phyloP scores from a whole-genome alignment of 2,113 vertebrate species.

The Gadus chalcogrammus region DNA sequence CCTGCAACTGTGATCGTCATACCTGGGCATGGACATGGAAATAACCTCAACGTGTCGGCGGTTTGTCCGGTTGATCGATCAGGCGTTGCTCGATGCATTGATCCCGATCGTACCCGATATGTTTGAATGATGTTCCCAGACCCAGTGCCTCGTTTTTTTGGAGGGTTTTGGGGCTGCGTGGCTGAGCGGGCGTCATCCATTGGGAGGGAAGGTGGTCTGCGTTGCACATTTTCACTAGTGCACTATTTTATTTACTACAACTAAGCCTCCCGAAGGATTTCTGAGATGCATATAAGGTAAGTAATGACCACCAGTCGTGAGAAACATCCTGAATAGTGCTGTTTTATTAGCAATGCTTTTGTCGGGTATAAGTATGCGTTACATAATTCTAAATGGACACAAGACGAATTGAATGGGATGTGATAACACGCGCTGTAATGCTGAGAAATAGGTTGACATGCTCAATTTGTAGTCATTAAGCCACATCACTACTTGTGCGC shows the following conservation, averaged over 20 bases:
- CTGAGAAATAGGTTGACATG: too few species aligned
- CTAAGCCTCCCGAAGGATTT: conserved; percentile 44
- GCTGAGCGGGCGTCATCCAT: conserved; percentile 55
- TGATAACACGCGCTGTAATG: too few species aligned
- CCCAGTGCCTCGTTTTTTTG: conserved; percentile 25
- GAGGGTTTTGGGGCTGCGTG: conserved; percentile 26
- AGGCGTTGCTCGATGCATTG: too few species aligned
- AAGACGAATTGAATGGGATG: neutral
- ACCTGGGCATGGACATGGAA: conserved; percentile 39
- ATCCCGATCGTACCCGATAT: neutral
- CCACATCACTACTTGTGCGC: too few species aligned
- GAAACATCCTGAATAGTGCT: neutral
- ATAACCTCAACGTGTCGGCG: neutral
- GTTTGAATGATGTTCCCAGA: conserved; percentile 34
- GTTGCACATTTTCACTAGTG: conserved; percentile 29
- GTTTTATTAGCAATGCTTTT: too few species aligned
- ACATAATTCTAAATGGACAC: neutral
- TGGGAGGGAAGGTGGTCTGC: conserved; percentile 36
- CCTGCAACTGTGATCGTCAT: conserved; percentile 33
- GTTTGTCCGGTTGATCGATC: too few species aligned
- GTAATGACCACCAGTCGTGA: neutral
- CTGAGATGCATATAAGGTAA: conserved; percentile 57
- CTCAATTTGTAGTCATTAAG: too few species aligned
- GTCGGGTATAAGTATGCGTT: too few species aligned
- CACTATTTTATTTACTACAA: conserved; percentile 22